Conservation (phyloP, 2,113 vertebrate species). For the Pseudolaguvia tuberculata region DNA sequence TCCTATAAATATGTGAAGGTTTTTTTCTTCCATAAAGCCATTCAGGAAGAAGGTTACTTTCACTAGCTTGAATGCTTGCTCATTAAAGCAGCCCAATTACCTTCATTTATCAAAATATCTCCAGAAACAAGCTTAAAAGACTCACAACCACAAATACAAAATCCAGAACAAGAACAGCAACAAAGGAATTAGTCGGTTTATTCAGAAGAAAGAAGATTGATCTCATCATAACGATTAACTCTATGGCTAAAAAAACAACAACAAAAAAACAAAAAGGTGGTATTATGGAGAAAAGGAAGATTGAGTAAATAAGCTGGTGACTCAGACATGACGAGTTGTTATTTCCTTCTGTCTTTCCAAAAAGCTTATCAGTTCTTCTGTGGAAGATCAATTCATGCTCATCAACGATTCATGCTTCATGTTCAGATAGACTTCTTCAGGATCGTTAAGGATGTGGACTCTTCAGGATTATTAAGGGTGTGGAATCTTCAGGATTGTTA, state of each 20-base stretch:
- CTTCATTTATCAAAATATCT: constrained; percentile 38
- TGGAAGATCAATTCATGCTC: background rate
- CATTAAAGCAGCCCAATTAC: constrained; percentile 27
- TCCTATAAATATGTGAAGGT: background rate
- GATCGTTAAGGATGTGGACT: no score
- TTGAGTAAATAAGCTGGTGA: background rate
- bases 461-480: no score
- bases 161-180: background rate
- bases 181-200: constrained; percentile 14
- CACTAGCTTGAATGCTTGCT: background rate
- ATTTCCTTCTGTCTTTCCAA: constrained; percentile 10
- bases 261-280: constrained; percentile 11
- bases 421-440: background rate
- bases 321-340: background rate
- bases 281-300: background rate
- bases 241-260: constrained; percentile 10
- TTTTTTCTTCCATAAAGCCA: background rate
- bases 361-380: background rate
- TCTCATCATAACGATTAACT: constrained; percentile 38
- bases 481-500: no score
- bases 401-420: no score
- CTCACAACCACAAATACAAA: constrained; percentile 22
- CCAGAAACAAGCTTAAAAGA: constrained; percentile 36
- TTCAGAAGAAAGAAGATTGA: constrained; percentile 18
- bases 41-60: constrained; percentile 19